These are phyloP conservation scores for Patagioenas fasciata DNA, from an alignment of 2,113 vertebrate genomes.

Conservation along the genomic window DNA sequence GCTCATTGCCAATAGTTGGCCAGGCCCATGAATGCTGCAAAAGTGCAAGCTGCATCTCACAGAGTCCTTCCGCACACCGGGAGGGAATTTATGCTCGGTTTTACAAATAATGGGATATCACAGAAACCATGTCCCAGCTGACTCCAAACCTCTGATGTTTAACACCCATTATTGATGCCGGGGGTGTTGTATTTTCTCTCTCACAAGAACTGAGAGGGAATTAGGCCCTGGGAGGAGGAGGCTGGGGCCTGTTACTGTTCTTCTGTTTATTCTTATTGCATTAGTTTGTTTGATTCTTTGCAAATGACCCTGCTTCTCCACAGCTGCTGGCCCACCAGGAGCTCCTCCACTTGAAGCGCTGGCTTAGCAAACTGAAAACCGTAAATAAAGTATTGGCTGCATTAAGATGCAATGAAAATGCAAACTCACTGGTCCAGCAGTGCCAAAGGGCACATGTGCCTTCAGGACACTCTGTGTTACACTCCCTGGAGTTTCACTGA, in stretches of 20 bases:
- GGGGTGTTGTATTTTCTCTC: background rate
- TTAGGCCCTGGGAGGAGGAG: background rate
- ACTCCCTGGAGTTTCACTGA: background rate
- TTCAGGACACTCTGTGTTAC: background rate
- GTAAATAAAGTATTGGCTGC: background rate
- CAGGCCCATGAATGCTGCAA: background rate
- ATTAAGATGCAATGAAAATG: background rate
- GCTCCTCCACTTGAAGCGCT: background rate
- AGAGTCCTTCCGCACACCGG: background rate
- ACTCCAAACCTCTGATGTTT: background rate
- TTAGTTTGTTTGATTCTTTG: background rate
- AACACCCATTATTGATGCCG: background rate
- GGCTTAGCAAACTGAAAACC: background rate
- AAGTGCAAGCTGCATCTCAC: background rate
- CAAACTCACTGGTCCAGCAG: fast-evolving
- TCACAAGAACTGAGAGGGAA: background rate
- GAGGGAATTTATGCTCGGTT: background rate
- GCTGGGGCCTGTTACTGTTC: background rate
- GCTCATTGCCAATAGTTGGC: background rate
- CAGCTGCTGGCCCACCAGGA: background rate
- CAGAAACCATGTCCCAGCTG: background rate
- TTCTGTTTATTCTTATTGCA: background rate
- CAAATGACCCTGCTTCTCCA: background rate
- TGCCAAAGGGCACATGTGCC: background rate
- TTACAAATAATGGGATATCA: background rate